Base-by-base conservation (phyloP, 2,888 invertebrate genomes). In the Erebia epiphron region DNA sequence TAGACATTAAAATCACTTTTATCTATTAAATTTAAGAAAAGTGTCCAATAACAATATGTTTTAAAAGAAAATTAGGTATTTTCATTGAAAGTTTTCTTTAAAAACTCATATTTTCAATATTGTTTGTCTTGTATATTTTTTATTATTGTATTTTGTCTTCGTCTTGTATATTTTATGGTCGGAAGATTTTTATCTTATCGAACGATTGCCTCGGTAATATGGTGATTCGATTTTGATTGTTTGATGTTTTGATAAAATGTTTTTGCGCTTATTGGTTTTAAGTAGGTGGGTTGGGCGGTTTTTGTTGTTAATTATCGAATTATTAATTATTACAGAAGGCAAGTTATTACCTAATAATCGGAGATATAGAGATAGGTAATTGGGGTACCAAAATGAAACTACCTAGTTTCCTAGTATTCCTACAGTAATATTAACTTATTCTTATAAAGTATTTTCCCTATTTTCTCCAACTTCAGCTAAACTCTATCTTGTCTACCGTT, bases 131-230 rank as follows among this genome's bases (percentile, higher is more conserved):
- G 49, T 49, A 62, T 46, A 9, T 60, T 49, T 46, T 21, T 62
- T 49, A 21, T 14, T 26, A 49, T 49, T 62, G 46, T 62, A 18
- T 62, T 46, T 21, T 21, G 56, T 10, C 18, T 54, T 10, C 41
- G 16, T 18, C 16, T 21, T 62, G 21, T 62, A 21, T 62, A 18
- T 62, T 62, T 46, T 46, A 62, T 21, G 49, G 18, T 49, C 46
- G 46, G 62, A 14, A 62, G 62, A 62, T 62, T 62, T 62, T 43
- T 11, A 62, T 49, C 14, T 18, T 26, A 16, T 60, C 26, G 56
- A 60, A 60, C 60, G 62, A 49, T 62, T 49, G 62, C 5, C 46
- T 62, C 62, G 21, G 35, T 35, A 35, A 49, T 49, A 49, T 49
- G 46, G 62, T 62, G 49, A 62, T 49, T 46, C 1, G 60, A 14